phyloP scores from a whole-genome alignment of 2,888 invertebrate genomes.

The Cerastis leucographa region DNA sequence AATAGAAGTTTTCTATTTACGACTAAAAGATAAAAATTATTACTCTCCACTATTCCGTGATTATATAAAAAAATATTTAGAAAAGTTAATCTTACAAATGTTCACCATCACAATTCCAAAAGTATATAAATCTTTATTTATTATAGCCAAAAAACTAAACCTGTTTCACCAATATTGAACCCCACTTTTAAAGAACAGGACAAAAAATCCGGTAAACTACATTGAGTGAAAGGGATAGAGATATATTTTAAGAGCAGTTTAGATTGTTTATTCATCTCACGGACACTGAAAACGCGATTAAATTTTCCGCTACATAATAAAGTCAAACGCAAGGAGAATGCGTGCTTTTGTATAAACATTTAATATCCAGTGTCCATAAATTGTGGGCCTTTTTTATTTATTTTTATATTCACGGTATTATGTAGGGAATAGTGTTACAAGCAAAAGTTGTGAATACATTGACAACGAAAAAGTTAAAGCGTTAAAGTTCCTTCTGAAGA shows the following conservation, averaged over 20 bases:
- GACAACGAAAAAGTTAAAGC: background rate
- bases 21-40: background rate
- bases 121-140: conserved; percentile 36
- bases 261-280: conserved; percentile 86
- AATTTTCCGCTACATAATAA: conserved; percentile 88
- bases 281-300: conserved; percentile 84
- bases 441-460: background rate
- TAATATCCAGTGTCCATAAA: conserved; percentile 67
- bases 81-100: background rate
- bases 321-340: conserved; percentile 79
- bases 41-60: background rate
- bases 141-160: conserved; percentile 27
- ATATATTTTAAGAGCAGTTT: conserved; percentile 69
- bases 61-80: background rate
- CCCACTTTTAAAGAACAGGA: conserved; percentile 68
- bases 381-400: conserved; percentile 55
- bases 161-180: conserved; percentile 41
- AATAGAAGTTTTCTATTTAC: background rate
- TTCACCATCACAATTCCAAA: background rate
- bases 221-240: conserved; percentile 71
- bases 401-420: conserved; percentile 42
- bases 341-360: conserved; percentile 66
- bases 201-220: conserved; percentile 65
- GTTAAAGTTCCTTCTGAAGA: background rate
- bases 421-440: conserved; percentile 6